phyloP scores from a whole-genome alignment of 2,797 vertebrate species.

The Gallinago stenura region DNA sequence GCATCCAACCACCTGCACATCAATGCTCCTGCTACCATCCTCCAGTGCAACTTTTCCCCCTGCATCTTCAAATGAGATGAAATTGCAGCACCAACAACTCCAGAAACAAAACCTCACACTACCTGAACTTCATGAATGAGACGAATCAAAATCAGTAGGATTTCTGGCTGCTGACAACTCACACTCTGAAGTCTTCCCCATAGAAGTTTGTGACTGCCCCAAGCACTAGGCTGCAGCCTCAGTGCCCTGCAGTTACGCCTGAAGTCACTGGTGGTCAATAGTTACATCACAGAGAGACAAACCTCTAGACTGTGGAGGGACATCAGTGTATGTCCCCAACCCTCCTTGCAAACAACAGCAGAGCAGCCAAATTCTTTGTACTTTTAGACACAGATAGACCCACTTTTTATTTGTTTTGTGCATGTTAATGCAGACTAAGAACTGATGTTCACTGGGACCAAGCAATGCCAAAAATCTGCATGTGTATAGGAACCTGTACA shows the following conservation, averaged over 20 bases:
- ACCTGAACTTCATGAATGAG: neutral
- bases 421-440: neutral
- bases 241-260: neutral
- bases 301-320: neutral
- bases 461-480: neutral
- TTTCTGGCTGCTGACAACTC: neutral
- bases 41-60: neutral
- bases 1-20: neutral
- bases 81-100: neutral
- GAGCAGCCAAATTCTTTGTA: neutral
- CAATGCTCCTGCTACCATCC: neutral
- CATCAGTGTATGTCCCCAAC: neutral
- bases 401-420: neutral
- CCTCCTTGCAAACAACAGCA: neutral
- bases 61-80: neutral
- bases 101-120: neutral
- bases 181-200: neutral
- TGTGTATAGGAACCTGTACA: neutral
- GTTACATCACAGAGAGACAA: neutral
- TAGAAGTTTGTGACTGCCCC: neutral
- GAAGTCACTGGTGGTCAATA: neutral
- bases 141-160: neutral
- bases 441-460: neutral
- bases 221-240: neutral
- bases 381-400: neutral